These are phyloP conservation scores for Columbina picui DNA, from an alignment of 2,113 vertebrate genomes.

Conservation along the genomic window DNA sequence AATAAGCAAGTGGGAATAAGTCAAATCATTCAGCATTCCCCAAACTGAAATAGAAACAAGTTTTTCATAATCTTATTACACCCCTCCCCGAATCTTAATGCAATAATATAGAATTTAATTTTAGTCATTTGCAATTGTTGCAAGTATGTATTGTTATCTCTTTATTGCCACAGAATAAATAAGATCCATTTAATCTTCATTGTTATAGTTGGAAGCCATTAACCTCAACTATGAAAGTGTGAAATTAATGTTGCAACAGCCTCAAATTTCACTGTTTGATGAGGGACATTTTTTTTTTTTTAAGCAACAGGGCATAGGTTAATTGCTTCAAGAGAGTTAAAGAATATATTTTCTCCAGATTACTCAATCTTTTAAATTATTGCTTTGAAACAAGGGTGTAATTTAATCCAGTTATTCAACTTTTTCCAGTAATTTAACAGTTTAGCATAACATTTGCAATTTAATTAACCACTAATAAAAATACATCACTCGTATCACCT, in stretches of 20 bases:
- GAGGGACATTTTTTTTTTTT: neutral
- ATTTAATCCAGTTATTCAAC: conserved; percentile 7
- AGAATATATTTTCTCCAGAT: conserved; percentile 1
- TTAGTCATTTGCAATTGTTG: neutral
- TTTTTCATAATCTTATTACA: conserved; percentile 1
- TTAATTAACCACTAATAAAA: conserved; percentile 61
- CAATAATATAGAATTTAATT: neutral
- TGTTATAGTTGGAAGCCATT: conserved; percentile 11
- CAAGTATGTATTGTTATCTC: neutral
- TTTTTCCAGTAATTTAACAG: conserved; percentile 41
- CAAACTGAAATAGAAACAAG: neutral
- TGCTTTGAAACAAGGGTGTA: neutral
- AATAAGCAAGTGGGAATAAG: neutral
- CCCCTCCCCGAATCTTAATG: neutral
- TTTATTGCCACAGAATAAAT: neutral
- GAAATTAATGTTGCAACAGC: conserved; percentile 6
- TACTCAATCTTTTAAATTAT: neutral
- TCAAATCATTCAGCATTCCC: neutral
- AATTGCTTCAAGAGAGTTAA: neutral
- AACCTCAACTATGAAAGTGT: conserved; percentile 26
- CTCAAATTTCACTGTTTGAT: neutral
- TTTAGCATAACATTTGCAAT: conserved; percentile 48
- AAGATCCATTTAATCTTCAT: conserved; percentile 22
- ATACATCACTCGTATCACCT: conserved; percentile 40
- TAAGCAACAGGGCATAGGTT: neutral